Conservation (phyloP, 2,113 vertebrate species). For the Apteryx owenii region DNA sequence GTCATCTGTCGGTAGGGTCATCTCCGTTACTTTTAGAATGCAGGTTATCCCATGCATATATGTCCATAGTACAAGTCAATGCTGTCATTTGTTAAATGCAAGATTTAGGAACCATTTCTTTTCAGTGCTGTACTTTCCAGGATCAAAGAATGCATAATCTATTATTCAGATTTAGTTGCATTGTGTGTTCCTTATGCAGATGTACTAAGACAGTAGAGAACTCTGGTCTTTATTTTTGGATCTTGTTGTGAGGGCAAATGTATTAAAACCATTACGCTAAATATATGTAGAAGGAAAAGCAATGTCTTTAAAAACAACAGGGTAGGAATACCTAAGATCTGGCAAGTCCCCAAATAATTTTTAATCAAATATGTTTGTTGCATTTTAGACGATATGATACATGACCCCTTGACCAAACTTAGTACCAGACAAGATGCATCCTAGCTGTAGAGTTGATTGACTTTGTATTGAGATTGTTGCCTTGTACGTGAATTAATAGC, state of each 20-base stretch:
- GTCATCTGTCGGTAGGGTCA: neutral
- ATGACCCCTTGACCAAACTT: neutral
- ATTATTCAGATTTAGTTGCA: neutral
- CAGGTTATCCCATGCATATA: neutral
- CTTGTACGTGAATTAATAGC: neutral
- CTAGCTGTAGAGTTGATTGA: neutral
- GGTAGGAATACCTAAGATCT: neutral
- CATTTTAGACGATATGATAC: neutral
- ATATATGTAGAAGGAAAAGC: neutral
- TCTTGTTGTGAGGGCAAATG: neutral
- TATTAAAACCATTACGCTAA: neutral
- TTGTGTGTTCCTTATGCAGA: neutral
- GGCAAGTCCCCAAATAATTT: neutral
- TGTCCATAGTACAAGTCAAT: rapidly evolving
- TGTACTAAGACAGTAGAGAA: neutral
- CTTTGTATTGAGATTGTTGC: neutral
- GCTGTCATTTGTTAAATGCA: neutral
- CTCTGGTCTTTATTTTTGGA: neutral
- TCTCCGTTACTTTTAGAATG: neutral
- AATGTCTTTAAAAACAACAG: neutral
- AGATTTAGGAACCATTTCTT: neutral
- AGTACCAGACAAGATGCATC: neutral
- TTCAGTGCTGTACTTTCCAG: neutral
- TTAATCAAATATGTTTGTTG: neutral
- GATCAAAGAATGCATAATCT: neutral